These are phyloP conservation scores for Triplophysa siluroides DNA, from an alignment of 2,113 vertebrate genomes.

Conservation along the genomic window DNA sequence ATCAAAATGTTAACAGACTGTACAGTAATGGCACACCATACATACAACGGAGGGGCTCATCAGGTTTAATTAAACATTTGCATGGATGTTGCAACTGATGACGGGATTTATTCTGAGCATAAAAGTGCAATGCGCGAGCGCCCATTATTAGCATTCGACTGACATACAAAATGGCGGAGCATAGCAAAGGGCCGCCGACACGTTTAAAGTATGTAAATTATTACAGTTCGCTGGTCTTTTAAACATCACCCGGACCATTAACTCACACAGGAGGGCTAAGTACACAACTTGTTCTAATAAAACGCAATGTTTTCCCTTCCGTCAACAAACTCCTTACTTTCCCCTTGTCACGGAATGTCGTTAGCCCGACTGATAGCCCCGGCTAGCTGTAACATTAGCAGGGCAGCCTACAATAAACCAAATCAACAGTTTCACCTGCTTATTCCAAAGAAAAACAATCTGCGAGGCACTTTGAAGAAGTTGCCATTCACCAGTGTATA, in stretches of 20 bases:
- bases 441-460: conserved; percentile 67
- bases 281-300: conserved; percentile 64
- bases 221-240: conserved; percentile 69
- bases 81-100: conserved; percentile 56
- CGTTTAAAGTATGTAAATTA: conserved; percentile 81
- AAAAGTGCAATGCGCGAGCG: conserved; percentile 79
- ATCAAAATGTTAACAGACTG: conserved; percentile 13
- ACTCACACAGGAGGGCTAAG: conserved; percentile 50
- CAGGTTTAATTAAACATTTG: conserved; percentile 29
- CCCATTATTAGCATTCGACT: conserved; percentile 84
- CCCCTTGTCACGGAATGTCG: conserved; percentile 83
- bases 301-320: conserved; percentile 69
- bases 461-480: conserved; percentile 38
- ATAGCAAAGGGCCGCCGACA: conserved; percentile 81
- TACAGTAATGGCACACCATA: background rate
- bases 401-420: conserved; percentile 74
- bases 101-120: conserved; percentile 69
- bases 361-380: conserved; percentile 53
- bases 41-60: conserved; percentile 42
- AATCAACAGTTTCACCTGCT: conserved; percentile 73
- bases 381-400: conserved; percentile 76
- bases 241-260: conserved; percentile 54
- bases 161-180: conserved; percentile 82
- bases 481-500: conserved; percentile 34
- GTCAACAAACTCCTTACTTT: conserved; percentile 75